A percentile compares a stretch with the other conserved stretches of the same genome.
phyloP scores from a whole-genome alignment of 2,113 vertebrate species.

The Albula goreensis region DNA sequence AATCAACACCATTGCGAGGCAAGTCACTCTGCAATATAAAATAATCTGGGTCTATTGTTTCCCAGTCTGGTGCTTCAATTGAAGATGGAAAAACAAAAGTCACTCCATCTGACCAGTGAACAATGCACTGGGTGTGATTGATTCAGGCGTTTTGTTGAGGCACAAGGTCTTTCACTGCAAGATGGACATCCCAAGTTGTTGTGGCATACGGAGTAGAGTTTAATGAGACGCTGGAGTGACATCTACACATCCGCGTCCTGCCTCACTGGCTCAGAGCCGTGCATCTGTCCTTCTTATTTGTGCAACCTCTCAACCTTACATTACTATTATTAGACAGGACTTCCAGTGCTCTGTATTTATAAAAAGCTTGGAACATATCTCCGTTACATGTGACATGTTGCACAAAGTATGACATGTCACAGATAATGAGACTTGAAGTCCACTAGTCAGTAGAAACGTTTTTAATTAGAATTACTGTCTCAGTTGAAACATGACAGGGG shows the following conservation, averaged over 20 bases:
- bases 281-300: not conserved
- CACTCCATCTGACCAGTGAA: conserved; percentile 4
- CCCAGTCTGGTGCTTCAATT: not conserved
- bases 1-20: not conserved
- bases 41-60: not conserved
- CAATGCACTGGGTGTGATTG: conserved; percentile 20
- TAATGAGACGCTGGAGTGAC: conserved; percentile 5
- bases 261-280: not conserved
- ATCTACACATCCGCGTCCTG: not conserved
- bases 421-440: not conserved
- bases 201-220: not conserved
- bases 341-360: not conserved
- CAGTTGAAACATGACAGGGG: not conserved
- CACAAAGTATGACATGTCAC: not conserved
- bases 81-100: conserved; percentile 27
- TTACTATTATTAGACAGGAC: not conserved
- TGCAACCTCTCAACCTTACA: not conserved
- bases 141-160: conserved; percentile 31
- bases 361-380: not conserved
- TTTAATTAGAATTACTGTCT: not conserved
- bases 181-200: conserved; percentile 13
- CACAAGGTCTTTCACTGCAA: not conserved
- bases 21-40: not conserved
- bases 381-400: not conserved
- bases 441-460: not conserved